Percentiles rank a stretch among this genome's conserved stretches.
These are phyloP conservation scores for Fistularia commersonii DNA, from an alignment of 2,797 vertebrate genomes.

Conservation along the genomic window DNA sequence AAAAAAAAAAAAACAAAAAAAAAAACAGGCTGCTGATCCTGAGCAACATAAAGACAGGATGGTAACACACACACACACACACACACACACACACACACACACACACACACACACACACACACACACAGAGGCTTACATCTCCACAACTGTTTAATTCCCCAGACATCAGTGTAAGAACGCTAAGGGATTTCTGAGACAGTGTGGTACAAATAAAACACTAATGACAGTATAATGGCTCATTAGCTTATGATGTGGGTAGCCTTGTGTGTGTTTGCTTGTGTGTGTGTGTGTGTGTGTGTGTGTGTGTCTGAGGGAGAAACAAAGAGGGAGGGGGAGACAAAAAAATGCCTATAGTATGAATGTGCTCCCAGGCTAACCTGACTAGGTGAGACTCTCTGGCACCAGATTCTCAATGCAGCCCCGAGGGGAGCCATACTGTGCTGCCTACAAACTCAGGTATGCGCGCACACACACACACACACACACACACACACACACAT, in stretches of 20 bases:
- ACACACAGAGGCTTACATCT: neutral
- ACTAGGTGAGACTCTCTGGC: slow-evolving; percentile 76
- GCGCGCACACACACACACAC: slow-evolving; percentile 19
- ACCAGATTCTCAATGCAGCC: slow-evolving; percentile 68
- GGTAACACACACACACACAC: slow-evolving; percentile 3
- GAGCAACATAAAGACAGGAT: slow-evolving; percentile 1
- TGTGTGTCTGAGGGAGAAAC: slow-evolving; percentile 20
- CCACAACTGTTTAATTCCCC: slow-evolving; percentile 42
- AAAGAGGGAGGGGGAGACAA: slow-evolving; percentile 12
- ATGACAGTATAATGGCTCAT: slow-evolving; percentile 73
- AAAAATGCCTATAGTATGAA: slow-evolving; percentile 53
- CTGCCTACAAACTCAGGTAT: slow-evolving; percentile 55
- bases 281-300: slow-evolving; percentile 17
- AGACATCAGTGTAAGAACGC: slow-evolving; percentile 45
- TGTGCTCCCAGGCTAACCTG: slow-evolving; percentile 72
- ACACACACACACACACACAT: slow-evolving; percentile 19
- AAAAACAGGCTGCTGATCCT: neutral
- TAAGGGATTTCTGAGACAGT: slow-evolving; percentile 58
- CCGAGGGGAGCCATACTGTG: slow-evolving; percentile 52
- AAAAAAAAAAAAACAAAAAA: slow-evolving; percentile 19
- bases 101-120: slow-evolving; percentile 5
- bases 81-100: slow-evolving; percentile 1
- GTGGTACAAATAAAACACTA: slow-evolving; percentile 66
- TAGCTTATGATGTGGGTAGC: slow-evolving; percentile 61
- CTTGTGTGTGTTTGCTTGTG: slow-evolving; percentile 37